These are phyloP conservation scores for Fulica atra DNA, from an alignment of 2,113 vertebrate species.

Conservation along the genomic window DNA sequence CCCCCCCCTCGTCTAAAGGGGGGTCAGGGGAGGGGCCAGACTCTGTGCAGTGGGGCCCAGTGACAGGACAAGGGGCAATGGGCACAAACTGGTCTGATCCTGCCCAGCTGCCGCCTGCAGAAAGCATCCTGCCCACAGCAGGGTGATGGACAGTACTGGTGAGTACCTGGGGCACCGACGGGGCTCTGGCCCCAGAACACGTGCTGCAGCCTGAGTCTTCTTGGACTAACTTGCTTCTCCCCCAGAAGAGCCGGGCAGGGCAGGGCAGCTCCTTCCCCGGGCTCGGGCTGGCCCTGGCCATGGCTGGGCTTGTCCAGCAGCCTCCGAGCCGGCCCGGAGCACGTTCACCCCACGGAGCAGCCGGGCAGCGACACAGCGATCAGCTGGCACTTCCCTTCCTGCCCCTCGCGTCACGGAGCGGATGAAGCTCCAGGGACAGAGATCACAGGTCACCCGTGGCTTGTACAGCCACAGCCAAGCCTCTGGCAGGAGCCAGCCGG, in stretches of 20 bases:
- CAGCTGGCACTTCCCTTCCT: background rate
- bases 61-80: too few species aligned
- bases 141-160: too few species aligned
- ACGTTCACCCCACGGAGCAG: background rate
- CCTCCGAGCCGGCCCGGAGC: accelerated
- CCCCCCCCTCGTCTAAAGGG: too few species aligned
- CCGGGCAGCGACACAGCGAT: accelerated
- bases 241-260: background rate
- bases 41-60: too few species aligned
- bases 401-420: background rate
- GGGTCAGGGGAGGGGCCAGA: too few species aligned
- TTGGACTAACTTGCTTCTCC: background rate
- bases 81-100: background rate
- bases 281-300: background rate
- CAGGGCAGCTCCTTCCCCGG: background rate
- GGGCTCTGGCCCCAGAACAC: background rate
- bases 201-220: background rate
- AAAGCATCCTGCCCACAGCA: background rate
- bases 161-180: background rate
- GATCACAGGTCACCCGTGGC: background rate
- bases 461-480: background rate
- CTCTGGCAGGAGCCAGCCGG: background rate
- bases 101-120: background rate
- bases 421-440: background rate
- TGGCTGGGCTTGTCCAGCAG: background rate